These are phyloP conservation scores for Frieseomelitta varia DNA, from an alignment of 1,140 invertebrate genomes.

Conservation along the genomic window DNA sequence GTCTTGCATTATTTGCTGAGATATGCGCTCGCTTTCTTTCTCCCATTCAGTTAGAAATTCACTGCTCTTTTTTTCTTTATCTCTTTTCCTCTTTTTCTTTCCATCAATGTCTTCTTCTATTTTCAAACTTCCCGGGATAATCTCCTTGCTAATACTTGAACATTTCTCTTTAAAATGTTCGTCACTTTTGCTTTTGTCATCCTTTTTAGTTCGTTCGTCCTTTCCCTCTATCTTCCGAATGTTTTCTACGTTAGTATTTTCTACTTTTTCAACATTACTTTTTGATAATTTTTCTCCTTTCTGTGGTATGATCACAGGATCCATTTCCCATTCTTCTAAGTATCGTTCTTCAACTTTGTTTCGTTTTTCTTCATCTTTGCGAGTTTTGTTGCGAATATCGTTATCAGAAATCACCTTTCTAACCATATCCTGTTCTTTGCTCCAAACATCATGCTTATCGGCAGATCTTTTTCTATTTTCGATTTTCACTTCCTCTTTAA, in stretches of 20 bases:
- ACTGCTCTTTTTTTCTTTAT: constrained; percentile 52
- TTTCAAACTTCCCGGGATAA: constrained; percentile 13
- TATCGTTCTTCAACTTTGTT: constrained; percentile 43
- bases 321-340: constrained; percentile 68
- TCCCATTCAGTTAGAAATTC: constrained; percentile 63
- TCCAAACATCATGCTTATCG: constrained; percentile 27
- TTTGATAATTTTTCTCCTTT: constrained; percentile 22
- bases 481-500: constrained; percentile 50
- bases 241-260: constrained; percentile 1
- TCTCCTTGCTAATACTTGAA: constrained; percentile 39
- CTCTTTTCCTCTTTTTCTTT: constrained; percentile 49
- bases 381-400: neutral
- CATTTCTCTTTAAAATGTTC: constrained; percentile 40
- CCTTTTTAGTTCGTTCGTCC: constrained; percentile 45
- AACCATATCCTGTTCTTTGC: constrained; percentile 23
- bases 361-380: constrained; percentile 26
- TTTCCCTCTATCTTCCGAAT: constrained; percentile 45
- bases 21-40: constrained; percentile 50
- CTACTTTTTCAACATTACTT: neutral
- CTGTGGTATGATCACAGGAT: constrained; percentile 46
- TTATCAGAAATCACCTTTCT: constrained; percentile 12
- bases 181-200: constrained; percentile 39
- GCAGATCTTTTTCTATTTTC: constrained; percentile 19
- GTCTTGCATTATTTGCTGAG: constrained; percentile 57
- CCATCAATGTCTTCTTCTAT: constrained; percentile 51